Base-by-base conservation (phyloP, 64 coral and sea anemone species). In the Pocillopora verrucosa region DNA sequence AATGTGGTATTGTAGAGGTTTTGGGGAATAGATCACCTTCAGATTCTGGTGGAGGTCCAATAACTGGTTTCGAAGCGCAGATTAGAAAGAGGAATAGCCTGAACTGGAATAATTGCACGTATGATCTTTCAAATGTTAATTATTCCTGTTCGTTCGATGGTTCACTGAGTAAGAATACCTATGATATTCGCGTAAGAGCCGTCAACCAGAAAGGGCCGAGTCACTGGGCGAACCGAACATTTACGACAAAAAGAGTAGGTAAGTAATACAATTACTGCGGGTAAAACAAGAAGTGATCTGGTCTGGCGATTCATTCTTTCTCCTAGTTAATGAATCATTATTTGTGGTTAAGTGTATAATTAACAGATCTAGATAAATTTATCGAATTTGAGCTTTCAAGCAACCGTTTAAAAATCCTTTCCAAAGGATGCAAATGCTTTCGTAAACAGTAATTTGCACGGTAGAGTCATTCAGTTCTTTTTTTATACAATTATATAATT, bases 11-110 rank as follows among this genome's bases (percentile, higher is more conserved):
- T 11, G 22, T 78, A 2, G 20, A 58, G 12, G 51, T 78, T 11
- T n/a, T 20, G 22, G 58, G 76, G 76, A 2, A 4, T 14, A 16
- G 16, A n/a, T 9, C 17, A 12, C 2, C 76, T 1, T 6, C 12
- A 24, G 76, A 76, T 19, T 76, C 74, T 45, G 74, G 74, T 19
- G 74, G 74, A 76, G 74, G 74, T 16, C 74, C 74, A 17, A 4
- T 26, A 19, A 59, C 45, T 78, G 76, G 51, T 59, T 78, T 58
- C 19, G 45, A 59, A 0, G 76, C 24, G 20, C 76, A 58, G 76
- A 9, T 78, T 2, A 78, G 45, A 11, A 41, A 78, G 1, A 10
- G 7, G 24, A 12, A 51, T 4, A 51, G 9, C 58, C 19, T 9
- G 20, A 11, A 58, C 3, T 78, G 76, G 76, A 6, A 7, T 58